Conservation (phyloP, 2,797 vertebrate species). For the Hafferia zeledoni region DNA sequence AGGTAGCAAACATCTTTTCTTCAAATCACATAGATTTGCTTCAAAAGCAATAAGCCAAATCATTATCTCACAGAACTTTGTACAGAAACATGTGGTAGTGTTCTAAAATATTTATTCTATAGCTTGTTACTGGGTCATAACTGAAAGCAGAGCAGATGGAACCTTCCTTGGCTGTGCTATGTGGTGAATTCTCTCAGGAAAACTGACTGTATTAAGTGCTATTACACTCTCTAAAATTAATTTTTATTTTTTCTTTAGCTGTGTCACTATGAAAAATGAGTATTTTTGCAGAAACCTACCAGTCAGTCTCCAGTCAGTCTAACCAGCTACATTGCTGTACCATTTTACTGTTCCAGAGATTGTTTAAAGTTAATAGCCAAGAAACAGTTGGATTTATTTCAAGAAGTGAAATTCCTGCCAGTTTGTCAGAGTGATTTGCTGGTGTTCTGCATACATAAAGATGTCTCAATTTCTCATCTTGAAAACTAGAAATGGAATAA, state of each 20-base stretch:
- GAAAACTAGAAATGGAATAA: background rate
- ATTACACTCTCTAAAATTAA: background rate
- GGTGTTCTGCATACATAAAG: background rate
- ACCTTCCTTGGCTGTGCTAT: background rate
- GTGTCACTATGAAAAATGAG: background rate
- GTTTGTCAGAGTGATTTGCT: background rate
- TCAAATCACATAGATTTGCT: background rate
- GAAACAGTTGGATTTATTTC: background rate
- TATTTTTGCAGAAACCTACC: background rate
- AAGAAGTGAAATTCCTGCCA: background rate
- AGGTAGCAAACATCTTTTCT: background rate
- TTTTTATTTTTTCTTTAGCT: background rate
- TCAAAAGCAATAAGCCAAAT: background rate
- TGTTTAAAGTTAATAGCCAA: background rate
- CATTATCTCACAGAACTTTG: background rate
- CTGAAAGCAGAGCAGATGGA: background rate
- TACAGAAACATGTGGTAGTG: fast-evolving
- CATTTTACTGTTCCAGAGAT: background rate
- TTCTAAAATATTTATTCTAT: background rate
- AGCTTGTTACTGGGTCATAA: background rate
- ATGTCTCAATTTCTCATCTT: background rate
- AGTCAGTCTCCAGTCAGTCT: background rate
- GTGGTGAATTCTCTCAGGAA: slow-evolving; percentile 14
- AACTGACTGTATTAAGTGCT: background rate
- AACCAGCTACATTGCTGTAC: background rate